Base-by-base conservation (phyloP, 2,113 vertebrate genomes). In the Ciconia boyciana region DNA sequence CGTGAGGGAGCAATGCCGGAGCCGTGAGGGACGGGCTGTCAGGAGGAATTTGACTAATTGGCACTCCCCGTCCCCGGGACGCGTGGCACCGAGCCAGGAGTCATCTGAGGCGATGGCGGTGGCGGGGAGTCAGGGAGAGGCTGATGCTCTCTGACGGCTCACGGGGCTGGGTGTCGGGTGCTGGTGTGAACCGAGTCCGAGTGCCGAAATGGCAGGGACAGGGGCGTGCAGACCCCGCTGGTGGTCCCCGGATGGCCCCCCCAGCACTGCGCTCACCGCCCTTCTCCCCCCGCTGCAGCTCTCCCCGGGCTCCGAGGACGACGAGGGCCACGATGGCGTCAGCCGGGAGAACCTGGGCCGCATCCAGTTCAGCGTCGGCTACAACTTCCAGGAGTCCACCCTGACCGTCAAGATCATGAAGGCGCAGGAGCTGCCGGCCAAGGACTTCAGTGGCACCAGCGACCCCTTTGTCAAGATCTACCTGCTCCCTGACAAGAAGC, bases 401-500 rank as follows among this genome's bases (percentile, higher is more conserved):
- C 98, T 99, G 84, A 99, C 99, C 1, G 99, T 99, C 87, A 99
- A 99, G 98, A 98, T 99, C 96, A 98, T 99, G 97, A 99, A 99
- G 97, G 99, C 99, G 4, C 99, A 99, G 97, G 99, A 99, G 62
- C 98, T 99, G 93, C 99, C 99, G 0, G 99, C 99, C 96, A 99
- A 99, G 98, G 99, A 99, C 97, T 99, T 99, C 98, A 99, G 99
- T 0, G 99, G 99, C 82, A 99, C 99, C 95, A 99, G 99, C 0
- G 99, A 99, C 97, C 99, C 99, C 72, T 99, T 99, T 1, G 99
- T 99, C 93, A 99, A 99, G 98, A 99, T 99, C 98, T 99, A 99
- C 97, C 98, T 99, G 97, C 98, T 99, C 84, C 99, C 99, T 0
- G 99, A 99, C 98, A 99, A 99, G 98, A 99, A 99, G 98, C 98